Evolutionary conservation across 2,113 vertebrate genomes (phyloP).

Genomic region (Tonatia bakeri): DNA sequence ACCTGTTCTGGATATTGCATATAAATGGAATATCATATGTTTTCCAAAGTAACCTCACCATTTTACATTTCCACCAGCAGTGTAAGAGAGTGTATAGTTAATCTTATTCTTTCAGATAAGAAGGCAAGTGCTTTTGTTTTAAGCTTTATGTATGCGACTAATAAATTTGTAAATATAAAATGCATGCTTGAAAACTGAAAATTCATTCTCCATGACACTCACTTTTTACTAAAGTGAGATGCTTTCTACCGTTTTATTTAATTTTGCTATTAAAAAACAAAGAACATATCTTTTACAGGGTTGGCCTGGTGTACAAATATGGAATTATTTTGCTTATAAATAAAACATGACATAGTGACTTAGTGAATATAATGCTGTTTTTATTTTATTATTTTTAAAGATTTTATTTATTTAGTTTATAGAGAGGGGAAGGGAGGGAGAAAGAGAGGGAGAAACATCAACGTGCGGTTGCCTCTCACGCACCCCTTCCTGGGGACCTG

Average conservation of each 20-base stretch:
- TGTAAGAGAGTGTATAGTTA: background rate
- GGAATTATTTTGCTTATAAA: background rate
- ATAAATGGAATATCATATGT: background rate
- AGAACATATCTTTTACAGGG: background rate
- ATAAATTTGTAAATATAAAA: background rate
- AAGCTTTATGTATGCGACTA: background rate
- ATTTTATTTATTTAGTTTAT: too few relatives aligned
- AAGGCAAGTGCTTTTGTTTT: background rate
- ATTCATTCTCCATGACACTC: background rate
- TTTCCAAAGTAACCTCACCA: background rate
- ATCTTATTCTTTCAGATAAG: slow-evolving; percentile 2
- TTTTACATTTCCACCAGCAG: background rate
- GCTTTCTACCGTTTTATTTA: slow-evolving; percentile 23
- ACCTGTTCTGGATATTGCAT: background rate
- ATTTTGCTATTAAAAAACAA: slow-evolving; percentile 11
- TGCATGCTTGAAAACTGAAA: background rate
- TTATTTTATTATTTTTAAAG: background rate
- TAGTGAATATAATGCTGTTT: background rate
- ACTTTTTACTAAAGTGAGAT: background rate
- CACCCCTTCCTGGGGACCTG: too few relatives aligned
- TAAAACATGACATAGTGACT: background rate
- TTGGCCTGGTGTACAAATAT: background rate
- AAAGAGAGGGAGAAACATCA: too few relatives aligned
- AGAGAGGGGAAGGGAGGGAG: too few relatives aligned
- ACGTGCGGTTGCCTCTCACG: too few relatives aligned